Conservation (phyloP, 2,888 invertebrate species). For the Proisotoma minuta region DNA sequence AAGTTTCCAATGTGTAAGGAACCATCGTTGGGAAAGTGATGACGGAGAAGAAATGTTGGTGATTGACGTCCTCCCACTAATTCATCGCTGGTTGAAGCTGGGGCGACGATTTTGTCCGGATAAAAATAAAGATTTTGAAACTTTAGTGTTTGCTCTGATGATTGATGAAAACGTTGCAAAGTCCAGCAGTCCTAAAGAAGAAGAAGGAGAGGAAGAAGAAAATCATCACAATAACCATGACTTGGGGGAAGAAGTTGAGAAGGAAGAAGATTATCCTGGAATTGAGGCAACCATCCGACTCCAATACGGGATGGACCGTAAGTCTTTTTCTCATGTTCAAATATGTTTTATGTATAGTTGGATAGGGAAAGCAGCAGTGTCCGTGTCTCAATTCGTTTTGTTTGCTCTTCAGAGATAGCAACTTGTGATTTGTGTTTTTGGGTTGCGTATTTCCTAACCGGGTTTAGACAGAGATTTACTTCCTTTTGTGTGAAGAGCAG, state of each 20-base stretch:
- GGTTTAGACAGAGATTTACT: too few relatives aligned
- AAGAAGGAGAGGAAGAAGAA: neutral
- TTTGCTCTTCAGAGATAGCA: too few relatives aligned
- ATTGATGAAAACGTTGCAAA: neutral
- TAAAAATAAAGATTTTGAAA: neutral
- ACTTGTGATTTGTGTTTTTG: too few relatives aligned
- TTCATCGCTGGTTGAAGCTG: neutral
- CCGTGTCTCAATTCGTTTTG: too few relatives aligned
- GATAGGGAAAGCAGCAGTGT: too few relatives aligned
- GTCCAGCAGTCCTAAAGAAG: too few relatives aligned
- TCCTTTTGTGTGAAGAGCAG: too few relatives aligned
- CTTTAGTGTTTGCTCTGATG: slow-evolving; percentile 1
- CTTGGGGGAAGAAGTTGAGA: neutral
- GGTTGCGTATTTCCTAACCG: too few relatives aligned
- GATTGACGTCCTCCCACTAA: neutral
- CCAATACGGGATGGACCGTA: neutral
- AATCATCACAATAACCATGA: neutral
- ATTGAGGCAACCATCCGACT: neutral
- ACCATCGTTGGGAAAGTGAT: neutral
- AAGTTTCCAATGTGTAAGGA: neutral
- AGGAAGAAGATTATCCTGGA: too few relatives aligned
- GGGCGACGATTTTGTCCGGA: neutral
- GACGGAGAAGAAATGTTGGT: neutral
- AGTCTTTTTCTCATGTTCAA: too few relatives aligned
- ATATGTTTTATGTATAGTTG: too few relatives aligned